Evolutionary conservation across 1,140 invertebrate genomes (phyloP).

Genomic region (Danaus plexippus): DNA sequence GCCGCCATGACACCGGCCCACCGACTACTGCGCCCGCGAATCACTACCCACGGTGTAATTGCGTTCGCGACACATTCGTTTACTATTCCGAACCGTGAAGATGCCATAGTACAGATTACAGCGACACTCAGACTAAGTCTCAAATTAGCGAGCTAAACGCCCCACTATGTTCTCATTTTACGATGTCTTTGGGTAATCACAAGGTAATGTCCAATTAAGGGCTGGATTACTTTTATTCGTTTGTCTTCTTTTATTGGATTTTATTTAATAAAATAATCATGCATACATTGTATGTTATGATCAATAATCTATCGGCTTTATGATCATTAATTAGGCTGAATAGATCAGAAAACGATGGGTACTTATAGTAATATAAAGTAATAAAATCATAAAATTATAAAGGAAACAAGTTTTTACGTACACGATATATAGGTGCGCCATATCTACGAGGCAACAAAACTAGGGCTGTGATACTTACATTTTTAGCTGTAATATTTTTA

Average conservation of each 20-base stretch:
- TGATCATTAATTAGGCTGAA: too few species aligned
- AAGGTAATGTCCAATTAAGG: too few species aligned
- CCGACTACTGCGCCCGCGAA: constrained; percentile 30
- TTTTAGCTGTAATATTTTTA: too few species aligned
- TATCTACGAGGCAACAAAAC: constrained; percentile 14
- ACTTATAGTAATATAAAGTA: too few species aligned
- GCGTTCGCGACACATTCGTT: constrained; percentile 67
- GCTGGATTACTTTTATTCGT: too few species aligned
- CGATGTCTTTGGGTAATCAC: constrained; percentile 21
- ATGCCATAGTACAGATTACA: constrained; percentile 57
- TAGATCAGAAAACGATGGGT: too few species aligned
- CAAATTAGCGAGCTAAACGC: constrained; percentile 62
- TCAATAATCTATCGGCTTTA: too few species aligned
- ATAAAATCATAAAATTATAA: constrained; percentile 5
- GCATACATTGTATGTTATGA: too few species aligned
- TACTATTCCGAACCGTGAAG: constrained; percentile 67
- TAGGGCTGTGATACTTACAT: constrained; percentile 18
- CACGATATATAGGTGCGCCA: constrained; percentile 19
- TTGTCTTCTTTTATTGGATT: too few species aligned
- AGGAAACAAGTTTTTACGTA: constrained; percentile 20
- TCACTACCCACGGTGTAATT: constrained; percentile 44
- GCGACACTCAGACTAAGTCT: constrained; percentile 45
- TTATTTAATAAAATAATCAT: too few species aligned
- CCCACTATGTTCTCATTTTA: constrained; percentile 35
- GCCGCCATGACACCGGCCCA: constrained; percentile 28